phyloP scores from a whole-genome alignment of 2,113 vertebrate genomes.

The Lanius ludovicianus region DNA sequence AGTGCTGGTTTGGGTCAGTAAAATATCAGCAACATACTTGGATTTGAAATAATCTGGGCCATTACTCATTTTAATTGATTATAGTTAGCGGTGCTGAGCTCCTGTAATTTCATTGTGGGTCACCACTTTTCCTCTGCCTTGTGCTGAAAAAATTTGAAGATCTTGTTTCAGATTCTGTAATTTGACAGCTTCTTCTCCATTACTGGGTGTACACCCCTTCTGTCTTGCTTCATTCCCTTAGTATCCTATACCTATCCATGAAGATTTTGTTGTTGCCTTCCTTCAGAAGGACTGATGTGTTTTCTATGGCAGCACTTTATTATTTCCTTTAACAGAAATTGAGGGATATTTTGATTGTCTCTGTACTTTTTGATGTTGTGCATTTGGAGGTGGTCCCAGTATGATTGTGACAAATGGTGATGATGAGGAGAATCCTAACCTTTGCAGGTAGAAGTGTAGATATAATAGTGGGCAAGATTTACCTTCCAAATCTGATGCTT shows the following conservation, averaged over 20 bases:
- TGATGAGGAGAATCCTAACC: not conserved
- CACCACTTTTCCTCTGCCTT: not conserved
- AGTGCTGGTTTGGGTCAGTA: not conserved
- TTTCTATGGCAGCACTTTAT: not conserved
- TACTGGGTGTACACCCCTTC: accelerated
- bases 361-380: not conserved
- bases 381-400: not conserved
- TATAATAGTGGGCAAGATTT: not conserved
- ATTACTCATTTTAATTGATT: not conserved
- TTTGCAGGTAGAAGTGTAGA: not conserved
- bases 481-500: not conserved
- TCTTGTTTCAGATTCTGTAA: not conserved
- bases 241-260: not conserved
- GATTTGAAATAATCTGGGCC: not conserved
- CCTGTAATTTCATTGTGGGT: not conserved
- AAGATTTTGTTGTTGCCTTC: not conserved
- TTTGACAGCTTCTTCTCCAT: not conserved
- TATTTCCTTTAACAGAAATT: not conserved
- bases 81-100: not conserved
- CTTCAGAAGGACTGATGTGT: not conserved
- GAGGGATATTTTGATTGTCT: not conserved
- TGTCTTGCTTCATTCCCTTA: not conserved
- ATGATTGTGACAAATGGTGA: not conserved
- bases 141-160: not conserved
- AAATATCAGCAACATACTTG: not conserved